phyloP scores from a whole-genome alignment of 2,888 invertebrate species.

The Cephus spinipes region DNA sequence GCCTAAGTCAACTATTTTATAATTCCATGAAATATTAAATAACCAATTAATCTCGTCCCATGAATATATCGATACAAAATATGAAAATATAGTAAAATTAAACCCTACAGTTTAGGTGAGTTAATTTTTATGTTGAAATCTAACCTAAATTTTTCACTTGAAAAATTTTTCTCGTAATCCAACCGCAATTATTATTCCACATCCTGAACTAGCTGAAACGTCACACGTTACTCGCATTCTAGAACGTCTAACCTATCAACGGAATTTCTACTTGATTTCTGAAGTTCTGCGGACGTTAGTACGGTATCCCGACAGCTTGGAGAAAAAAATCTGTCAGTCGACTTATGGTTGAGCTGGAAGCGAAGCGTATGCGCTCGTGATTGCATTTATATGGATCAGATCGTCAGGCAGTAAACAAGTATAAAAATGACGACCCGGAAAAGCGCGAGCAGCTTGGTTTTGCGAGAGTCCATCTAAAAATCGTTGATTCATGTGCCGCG shows the following conservation, averaged over 20 bases:
- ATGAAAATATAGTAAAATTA: background rate
- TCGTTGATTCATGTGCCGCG: conserved; percentile 45
- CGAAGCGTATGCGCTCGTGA: conserved; percentile 40
- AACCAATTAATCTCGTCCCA: background rate
- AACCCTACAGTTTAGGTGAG: rapidly evolving
- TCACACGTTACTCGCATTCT: background rate
- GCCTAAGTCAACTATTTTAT: background rate
- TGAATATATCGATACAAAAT: background rate
- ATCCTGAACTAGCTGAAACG: background rate
- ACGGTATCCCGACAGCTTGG: conserved; percentile 39
- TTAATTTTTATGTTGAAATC: background rate
- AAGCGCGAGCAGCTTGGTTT: background rate
- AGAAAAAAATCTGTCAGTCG: conserved; percentile 37
- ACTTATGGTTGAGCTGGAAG: conserved; percentile 2
- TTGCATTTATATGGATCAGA: conserved; percentile 59
- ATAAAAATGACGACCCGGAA: background rate
- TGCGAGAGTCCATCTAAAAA: conserved; percentile 27
- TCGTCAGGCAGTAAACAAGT: conserved; percentile 23
- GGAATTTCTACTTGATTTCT: background rate
- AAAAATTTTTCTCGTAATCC: background rate
- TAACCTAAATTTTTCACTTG: too few relatives aligned
- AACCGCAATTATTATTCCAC: background rate
- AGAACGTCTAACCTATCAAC: background rate
- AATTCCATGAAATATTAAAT: background rate
- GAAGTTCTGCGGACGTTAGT: conserved; percentile 44